Evolutionary conservation across 2,797 vertebrate genomes (phyloP).

Genomic region (Mormyrus hasselquistii): DNA sequence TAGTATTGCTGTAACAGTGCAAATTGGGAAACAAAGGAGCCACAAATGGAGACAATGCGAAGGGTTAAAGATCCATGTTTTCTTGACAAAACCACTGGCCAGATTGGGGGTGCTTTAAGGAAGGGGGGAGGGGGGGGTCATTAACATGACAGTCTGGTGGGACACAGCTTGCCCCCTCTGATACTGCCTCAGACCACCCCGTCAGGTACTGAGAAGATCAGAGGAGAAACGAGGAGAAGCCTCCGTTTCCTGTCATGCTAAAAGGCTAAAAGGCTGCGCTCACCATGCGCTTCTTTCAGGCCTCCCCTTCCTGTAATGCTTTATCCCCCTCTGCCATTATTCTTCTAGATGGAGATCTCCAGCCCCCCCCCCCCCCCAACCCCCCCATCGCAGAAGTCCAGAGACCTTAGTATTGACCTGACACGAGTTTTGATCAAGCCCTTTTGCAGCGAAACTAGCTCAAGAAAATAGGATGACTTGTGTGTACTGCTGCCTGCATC

Average conservation of each 20-base stretch:
- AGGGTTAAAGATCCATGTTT: constrained; percentile 29
- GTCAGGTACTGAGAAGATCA: constrained; percentile 33
- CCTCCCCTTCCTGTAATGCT: constrained; percentile 20
- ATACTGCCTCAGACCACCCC: constrained; percentile 36
- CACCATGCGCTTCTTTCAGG: constrained; percentile 41
- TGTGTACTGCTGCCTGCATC: not conserved
- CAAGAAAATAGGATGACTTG: not conserved
- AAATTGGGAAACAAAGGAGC: constrained; percentile 9
- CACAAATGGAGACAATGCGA: constrained; percentile 15
- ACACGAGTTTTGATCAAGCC: constrained; percentile 27
- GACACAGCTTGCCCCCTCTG: constrained; percentile 20
- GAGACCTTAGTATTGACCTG: constrained; percentile 19
- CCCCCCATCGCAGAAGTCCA: not conserved
- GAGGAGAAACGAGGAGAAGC: constrained; percentile 39
- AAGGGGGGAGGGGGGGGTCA: constrained; percentile 23
- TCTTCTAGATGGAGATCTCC: constrained; percentile 25
- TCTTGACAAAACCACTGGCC: constrained; percentile 23
- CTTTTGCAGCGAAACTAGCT: constrained; percentile 20
- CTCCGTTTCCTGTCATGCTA: constrained; percentile 56
- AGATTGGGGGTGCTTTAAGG: constrained; percentile 17
- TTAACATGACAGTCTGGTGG: constrained; percentile 38
- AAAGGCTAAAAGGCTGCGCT: constrained; percentile 24
- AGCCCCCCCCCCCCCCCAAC: no score
- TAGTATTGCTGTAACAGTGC: constrained; percentile 31
- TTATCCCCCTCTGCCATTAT: constrained; percentile 23